phyloP scores from a whole-genome alignment of 35 echinoderm and acorn worm species.

The Ophiothrix spiculata region DNA sequence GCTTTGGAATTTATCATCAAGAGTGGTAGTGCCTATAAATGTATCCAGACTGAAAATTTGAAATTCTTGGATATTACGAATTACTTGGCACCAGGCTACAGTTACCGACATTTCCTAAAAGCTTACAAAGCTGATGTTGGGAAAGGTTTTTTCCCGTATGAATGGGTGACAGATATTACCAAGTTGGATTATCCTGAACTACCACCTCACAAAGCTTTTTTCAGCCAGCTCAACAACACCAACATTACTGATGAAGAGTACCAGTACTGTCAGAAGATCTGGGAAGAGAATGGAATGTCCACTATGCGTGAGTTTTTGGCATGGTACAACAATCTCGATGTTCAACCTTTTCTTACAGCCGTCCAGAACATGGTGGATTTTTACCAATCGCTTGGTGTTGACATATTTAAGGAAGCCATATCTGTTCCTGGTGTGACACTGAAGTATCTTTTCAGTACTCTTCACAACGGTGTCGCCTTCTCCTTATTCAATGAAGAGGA shows the following conservation, averaged over 20 bases:
- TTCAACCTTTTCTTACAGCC: constrained; percentile 29
- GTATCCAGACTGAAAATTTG: not conserved
- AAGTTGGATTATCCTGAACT: constrained; percentile 17
- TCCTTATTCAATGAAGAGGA: constrained; percentile 27
- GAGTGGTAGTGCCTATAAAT: not conserved
- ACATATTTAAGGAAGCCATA: constrained; percentile 34
- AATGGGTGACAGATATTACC: not conserved
- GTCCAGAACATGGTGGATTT: constrained; percentile 41
- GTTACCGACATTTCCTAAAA: constrained; percentile 1
- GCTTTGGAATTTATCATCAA: not conserved
- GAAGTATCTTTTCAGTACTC: constrained; percentile 33
- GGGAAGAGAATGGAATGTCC: not conserved
- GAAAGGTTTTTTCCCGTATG: constrained; percentile 30
- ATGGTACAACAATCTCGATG: constrained; percentile 62
- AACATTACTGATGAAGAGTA: constrained; percentile 4
- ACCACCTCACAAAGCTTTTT: constrained; percentile 15
- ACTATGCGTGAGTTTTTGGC: constrained; percentile 27
- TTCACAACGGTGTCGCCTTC: constrained; percentile 4
- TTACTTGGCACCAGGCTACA: not conserved
- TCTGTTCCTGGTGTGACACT: constrained; percentile 49
- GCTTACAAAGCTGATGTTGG: not conserved
- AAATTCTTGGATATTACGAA: not conserved
- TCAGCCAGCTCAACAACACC: not conserved
- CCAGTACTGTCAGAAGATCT: constrained; percentile 16
- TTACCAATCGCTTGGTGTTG: constrained; percentile 1